Evolutionary conservation across 64 coral and sea anemone species (phyloP), one percentile per base, ranked within the genome.

Genomic region (Acropora yongei): DNA sequence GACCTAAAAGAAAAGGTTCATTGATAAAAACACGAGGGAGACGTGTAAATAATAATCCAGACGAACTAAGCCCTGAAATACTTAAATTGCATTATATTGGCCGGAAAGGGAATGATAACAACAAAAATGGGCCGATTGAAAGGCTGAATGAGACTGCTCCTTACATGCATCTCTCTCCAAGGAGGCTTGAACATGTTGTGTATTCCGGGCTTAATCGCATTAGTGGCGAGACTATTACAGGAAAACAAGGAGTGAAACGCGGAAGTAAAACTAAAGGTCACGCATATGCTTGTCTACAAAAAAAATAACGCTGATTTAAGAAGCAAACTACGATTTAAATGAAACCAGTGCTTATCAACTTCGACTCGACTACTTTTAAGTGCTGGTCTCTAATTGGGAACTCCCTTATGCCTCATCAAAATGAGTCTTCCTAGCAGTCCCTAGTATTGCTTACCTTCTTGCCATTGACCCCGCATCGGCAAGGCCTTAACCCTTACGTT

Each of bases 101-200:
- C 12, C 17, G 63, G 41, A 18, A 51, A 44, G 6, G 20, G 39
- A 65, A 2, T 44, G 41, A 45, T 17, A 30, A 1, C 4, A 83
- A 44, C 57, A 83, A 2, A 0, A 16, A 40, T 12, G 41, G 3
- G 45, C 6, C 30, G 42, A 42, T 13, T 81, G 12, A 45, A 18
- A 8, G 57, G 1, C 57, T 61, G 39, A 12, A 8, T 11, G 80
- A 83, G 11, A 39, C 30, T 11, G 13, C 13, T 5, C 16, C 8
- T 8, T 83, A 83, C 58, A 83, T 83, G 80, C n/a, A 55, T 83
- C 41, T 83, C 40, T 83, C 80, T 17, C 10, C 55, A 83, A 41
- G 57, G 10, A 83, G 57, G 41, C 80, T 40, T 1, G 41, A 45
- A 66, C 53, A n/a, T 83, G 57, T 3, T 44, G 9, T 57, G 14